phyloP scores from a whole-genome alignment of 2,113 vertebrate species.

The Nycticorax nycticorax region DNA sequence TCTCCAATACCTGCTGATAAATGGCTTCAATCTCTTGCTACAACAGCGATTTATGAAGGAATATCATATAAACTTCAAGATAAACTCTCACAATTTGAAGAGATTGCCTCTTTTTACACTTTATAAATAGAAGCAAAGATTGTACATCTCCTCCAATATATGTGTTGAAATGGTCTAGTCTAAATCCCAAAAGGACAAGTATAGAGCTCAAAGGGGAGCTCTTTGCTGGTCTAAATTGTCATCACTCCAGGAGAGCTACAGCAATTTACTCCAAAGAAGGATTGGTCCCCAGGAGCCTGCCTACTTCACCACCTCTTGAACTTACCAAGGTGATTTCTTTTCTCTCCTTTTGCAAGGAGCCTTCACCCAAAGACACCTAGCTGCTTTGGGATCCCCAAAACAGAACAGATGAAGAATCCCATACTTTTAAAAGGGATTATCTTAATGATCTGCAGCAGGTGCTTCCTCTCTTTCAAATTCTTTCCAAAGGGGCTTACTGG shows the following conservation, averaged over 20 bases:
- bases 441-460: neutral
- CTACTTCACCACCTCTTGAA: neutral
- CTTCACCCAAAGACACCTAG: neutral
- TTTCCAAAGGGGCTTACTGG: neutral
- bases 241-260: neutral
- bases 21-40: constrained; percentile 68
- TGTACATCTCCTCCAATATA: constrained; percentile 61
- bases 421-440: neutral
- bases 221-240: constrained; percentile 8
- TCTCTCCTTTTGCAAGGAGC: neutral
- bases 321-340: neutral
- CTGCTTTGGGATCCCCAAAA: neutral
- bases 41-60: constrained; percentile 67
- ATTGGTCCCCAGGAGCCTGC: neutral
- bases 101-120: constrained; percentile 64
- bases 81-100: constrained; percentile 62
- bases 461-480: neutral
- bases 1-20: constrained; percentile 62
- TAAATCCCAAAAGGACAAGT: constrained; percentile 49
- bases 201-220: constrained; percentile 29
- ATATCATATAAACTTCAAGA: constrained; percentile 65
- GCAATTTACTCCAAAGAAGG: constrained; percentile 43
- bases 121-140: constrained; percentile 61
- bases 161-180: constrained; percentile 43
- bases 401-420: neutral